Evolutionary conservation across 1,140 invertebrate species (phyloP).

Genomic region (Papilio machaon): DNA sequence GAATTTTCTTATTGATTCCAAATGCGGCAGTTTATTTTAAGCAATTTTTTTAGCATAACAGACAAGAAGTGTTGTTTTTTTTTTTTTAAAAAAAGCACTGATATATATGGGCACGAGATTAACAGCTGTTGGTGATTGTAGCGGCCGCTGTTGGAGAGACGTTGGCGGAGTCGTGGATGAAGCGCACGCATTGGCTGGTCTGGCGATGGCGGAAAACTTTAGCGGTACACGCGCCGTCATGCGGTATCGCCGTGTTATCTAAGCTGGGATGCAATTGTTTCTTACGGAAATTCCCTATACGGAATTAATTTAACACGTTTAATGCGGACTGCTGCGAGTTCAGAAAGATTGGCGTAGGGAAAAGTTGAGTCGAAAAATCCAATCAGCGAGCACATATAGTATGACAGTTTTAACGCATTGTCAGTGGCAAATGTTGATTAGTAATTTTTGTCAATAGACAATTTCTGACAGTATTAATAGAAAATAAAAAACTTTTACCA

Average conservation of each 20-base stretch:
- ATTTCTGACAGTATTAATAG: no score
- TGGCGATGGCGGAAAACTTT: conserved; percentile 53
- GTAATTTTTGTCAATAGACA: no score
- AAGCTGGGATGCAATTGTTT: conserved; percentile 54
- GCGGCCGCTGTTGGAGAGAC: conserved; percentile 39
- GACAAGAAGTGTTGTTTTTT: neutral
- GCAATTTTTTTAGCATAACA: neutral
- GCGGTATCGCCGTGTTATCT: conserved; percentile 55
- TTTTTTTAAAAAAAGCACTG: conserved; percentile 2
- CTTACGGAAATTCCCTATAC: conserved; percentile 43
- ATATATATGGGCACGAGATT: conserved; percentile 42
- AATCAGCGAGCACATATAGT: neutral
- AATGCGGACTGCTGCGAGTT: neutral
- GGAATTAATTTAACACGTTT: neutral
- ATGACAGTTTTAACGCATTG: neutral
- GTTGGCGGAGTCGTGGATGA: conserved; percentile 48
- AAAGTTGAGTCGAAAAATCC: neutral
- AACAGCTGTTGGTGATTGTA: conserved; percentile 63
- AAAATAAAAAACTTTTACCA: neutral
- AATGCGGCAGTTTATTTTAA: neutral
- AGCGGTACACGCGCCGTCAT: conserved; percentile 61
- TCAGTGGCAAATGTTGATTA: no score
- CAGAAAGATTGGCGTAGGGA: neutral
- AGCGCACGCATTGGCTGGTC: conserved; percentile 51
- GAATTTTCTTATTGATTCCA: neutral